Conservation (phyloP, 2,888 invertebrate genomes). For the Ormyrus pomaceus region DNA sequence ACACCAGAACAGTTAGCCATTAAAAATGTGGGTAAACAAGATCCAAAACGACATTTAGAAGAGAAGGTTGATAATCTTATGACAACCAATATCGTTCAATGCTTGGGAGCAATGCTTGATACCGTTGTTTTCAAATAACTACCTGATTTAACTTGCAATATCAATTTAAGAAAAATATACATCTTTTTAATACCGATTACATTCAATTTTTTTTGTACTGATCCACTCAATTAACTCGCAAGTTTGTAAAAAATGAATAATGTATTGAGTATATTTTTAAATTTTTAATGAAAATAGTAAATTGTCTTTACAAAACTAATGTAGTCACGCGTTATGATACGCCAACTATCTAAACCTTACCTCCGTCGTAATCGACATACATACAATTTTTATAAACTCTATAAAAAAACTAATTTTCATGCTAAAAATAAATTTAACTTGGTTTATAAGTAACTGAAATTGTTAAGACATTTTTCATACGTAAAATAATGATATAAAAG, state of each 20-base stretch:
- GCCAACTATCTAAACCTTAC: conserved; percentile 22
- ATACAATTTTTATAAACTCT: conserved; percentile 41
- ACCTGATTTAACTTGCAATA: conserved; percentile 46
- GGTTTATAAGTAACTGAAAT: conserved; percentile 44
- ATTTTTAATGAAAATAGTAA: conserved; percentile 65
- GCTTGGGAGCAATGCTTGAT: conserved; percentile 97
- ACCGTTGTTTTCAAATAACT: conserved; percentile 91
- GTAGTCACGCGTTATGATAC: conserved; percentile 24
- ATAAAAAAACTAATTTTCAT: conserved; percentile 39
- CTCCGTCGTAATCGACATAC: conserved; percentile 44
- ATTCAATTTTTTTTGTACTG: conserved; percentile 48
- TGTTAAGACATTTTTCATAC: conserved; percentile 38
- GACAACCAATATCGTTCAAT: conserved; percentile 98
- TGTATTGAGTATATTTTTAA: conserved; percentile 50
- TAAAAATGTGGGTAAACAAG: conserved; percentile 99
- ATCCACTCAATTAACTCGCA: conserved; percentile 50
- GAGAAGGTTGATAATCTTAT: conserved; percentile 98
- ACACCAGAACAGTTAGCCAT: conserved; percentile 99
- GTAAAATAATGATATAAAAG: conserved; percentile 39
- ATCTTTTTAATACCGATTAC: conserved; percentile 61
- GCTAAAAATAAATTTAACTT: conserved; percentile 47
- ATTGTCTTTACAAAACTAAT: conserved; percentile 60
- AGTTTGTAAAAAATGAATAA: conserved; percentile 53
- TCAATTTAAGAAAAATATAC: conserved; percentile 61
- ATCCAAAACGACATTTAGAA: conserved; percentile 99